Percentiles rank a stretch among this genome's conserved stretches.
These are phyloP conservation scores for Haliclystus octoradiatus DNA, from an alignment of 30 jellyfish, hydroid and myxozoan species.

Conservation along the genomic window DNA sequence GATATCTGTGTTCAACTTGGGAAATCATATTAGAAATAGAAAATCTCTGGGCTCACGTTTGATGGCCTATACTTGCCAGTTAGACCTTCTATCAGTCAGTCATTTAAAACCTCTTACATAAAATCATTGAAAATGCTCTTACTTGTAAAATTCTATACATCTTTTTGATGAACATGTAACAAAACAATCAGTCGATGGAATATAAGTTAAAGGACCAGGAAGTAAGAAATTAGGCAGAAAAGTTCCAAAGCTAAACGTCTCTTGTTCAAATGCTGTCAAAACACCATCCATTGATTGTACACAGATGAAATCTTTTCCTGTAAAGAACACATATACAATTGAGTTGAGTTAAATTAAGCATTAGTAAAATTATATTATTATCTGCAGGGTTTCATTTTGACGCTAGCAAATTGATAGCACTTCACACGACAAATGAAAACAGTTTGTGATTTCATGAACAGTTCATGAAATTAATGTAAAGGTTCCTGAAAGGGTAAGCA, in stretches of 20 bases:
- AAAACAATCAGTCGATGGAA: slow-evolving; percentile 60
- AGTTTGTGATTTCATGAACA: no score
- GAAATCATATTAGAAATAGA: no score
- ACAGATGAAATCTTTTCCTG: slow-evolving; percentile 73
- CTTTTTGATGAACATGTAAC: slow-evolving; percentile 51
- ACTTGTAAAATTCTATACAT: slow-evolving; percentile 57
- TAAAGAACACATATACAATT: not conserved
- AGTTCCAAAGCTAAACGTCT: slow-evolving; percentile 57
- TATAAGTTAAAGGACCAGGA: slow-evolving; percentile 77
- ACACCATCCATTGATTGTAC: slow-evolving; percentile 88
- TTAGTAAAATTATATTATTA: not conserved
- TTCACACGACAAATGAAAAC: no score
- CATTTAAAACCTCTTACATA: no score
- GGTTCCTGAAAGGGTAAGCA: no score
- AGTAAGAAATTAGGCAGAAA: slow-evolving; percentile 57
- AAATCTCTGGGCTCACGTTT: no score
- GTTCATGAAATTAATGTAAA: no score
- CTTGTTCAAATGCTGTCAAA: slow-evolving; percentile 70
- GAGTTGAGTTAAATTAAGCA: not conserved
- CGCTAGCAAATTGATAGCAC: not conserved
- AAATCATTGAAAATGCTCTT: no score
- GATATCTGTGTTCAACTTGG: no score
- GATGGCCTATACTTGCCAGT: no score
- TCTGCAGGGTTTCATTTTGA: not conserved
- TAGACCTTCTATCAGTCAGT: no score